Percentiles rank a stretch among this genome's conserved stretches.
These are phyloP conservation scores for Anniella stebbinsi DNA, from an alignment of 2,797 vertebrate species.

Conservation along the genomic window DNA sequence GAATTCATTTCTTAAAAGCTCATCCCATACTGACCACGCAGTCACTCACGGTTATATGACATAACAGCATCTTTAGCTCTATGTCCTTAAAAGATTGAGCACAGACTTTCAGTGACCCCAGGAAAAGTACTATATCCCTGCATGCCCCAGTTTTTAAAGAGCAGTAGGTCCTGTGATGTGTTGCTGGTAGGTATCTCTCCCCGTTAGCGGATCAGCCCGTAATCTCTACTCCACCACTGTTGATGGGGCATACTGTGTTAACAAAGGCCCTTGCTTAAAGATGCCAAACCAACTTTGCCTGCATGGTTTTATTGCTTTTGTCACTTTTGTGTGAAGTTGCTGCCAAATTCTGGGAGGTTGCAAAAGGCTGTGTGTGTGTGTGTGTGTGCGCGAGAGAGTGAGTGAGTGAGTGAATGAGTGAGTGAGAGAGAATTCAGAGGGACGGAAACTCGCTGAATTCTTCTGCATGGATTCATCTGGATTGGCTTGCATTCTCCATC, in stretches of 20 bases:
- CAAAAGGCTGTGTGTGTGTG: background rate
- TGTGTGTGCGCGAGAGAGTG: background rate
- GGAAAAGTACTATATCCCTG: conserved; percentile 3
- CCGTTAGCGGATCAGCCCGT: conserved; percentile 3
- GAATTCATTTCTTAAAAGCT: conserved; percentile 9
- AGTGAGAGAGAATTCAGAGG: background rate
- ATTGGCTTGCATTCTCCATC: background rate
- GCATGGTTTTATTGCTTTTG: background rate
- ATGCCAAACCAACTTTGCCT: background rate
- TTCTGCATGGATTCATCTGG: background rate
- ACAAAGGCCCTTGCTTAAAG: background rate
- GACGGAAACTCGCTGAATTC: background rate
- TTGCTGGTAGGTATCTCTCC: background rate
- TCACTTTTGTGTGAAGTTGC: background rate
- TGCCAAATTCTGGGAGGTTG: background rate
- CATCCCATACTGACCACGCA: background rate
- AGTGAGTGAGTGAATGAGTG: too few species aligned
- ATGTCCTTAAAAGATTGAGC: conserved; percentile 3
- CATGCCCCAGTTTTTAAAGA: background rate
- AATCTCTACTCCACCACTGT: conserved; percentile 3
- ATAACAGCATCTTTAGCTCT: conserved; percentile 1
- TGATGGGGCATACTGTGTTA: background rate
- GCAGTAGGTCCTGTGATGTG: background rate
- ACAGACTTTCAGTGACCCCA: background rate
- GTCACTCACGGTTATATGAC: background rate